A percentile compares a stretch with the other conserved stretches of the same genome.
Conservation (phyloP, 2,888 invertebrate species). For the Agrenia bidenticulata region DNA sequence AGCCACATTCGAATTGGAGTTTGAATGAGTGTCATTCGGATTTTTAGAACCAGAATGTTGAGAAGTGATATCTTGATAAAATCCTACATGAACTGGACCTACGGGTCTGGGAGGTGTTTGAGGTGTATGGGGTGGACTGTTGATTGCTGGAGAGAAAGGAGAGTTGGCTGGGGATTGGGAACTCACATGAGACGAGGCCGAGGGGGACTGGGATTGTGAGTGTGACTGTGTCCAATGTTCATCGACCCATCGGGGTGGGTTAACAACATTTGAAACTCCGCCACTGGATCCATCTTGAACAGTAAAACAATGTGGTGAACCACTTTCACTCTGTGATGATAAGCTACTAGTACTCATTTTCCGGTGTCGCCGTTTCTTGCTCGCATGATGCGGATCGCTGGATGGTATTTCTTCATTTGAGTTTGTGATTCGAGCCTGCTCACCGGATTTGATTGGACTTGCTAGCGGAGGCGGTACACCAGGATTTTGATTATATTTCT, state of each 20-base stretch:
- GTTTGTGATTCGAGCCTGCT: conserved; percentile 10
- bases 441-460: conserved; percentile 51
- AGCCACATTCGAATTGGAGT: conserved; percentile 40
- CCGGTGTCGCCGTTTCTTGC: conserved; percentile 66
- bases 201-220: conserved; percentile 71
- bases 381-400: conserved; percentile 55
- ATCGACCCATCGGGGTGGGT: conserved; percentile 67
- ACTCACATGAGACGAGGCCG: conserved; percentile 59
- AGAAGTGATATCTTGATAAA: conserved; percentile 74
- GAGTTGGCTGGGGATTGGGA: conserved; percentile 53
- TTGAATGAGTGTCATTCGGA: conserved; percentile 33
- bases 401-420: conserved; percentile 20
- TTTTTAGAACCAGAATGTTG: conserved; percentile 54
- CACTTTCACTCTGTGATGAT: conserved; percentile 57
- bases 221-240: conserved; percentile 69
- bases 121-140: conserved; percentile 62
- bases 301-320: conserved; percentile 69
- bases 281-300: conserved; percentile 28
- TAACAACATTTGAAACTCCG: conserved; percentile 64
- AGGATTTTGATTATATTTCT: conserved; percentile 40
- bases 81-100: conserved; percentile 80
- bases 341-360: conserved; percentile 75
- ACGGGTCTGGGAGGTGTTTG: conserved; percentile 65
- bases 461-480: conserved; percentile 18
- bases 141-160: conserved; percentile 50